Base-by-base conservation (phyloP, 53 echinoderm and acorn worm genomes). In the Crossaster papposus region DNA sequence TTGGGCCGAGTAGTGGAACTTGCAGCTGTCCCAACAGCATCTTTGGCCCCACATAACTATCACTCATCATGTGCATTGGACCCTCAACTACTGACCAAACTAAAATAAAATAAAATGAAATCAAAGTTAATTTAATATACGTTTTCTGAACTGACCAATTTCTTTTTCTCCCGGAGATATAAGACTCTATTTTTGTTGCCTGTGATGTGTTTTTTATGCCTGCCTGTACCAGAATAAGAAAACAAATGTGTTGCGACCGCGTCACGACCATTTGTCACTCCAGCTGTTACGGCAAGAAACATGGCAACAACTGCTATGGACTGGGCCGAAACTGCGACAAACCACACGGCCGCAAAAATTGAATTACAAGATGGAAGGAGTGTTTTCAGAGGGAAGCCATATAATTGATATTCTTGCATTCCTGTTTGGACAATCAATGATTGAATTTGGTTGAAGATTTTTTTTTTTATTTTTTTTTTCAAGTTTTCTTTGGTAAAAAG, bases 201-300 rank as follows among this genome's bases (percentile, higher is more conserved):
- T 68, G 3, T 68, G n/a, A 23, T 23, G 11, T 58, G 20, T 5
- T 3, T 68, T 68, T 23, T 68, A n/a, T n/a, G n/a, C n/a, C n/a
- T n/a, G 68, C 4, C 28, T 26, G 24, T 20, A 3, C 68, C 2
- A 5, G 24, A 68, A 18, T 20, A 2, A 0, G 62, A 1, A 23
- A 17, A n/a, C n/a, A 58, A 68, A 24, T 68, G 28, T 68, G 68
- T 68, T 26, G 24, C 24, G 24, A 8, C 14, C 79, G 13, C 30
- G 13, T 44, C 36, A 74, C 85, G 76, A 74, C 85, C 87, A 77
- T 87, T 87, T 77, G 76, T 87, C 87, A 75, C 51, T 55, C 54
- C 87, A 87, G 87, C 87, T 87, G 77, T 77, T 77, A 12, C 26
- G 24, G 37, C 30, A 15, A 78, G 80, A 58, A 87, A 64, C 72